Percentiles rank a stretch among this genome's conserved stretches.
These are phyloP conservation scores for Anoplolepis gracilipes DNA, from an alignment of 1,140 invertebrate species.

Conservation along the genomic window DNA sequence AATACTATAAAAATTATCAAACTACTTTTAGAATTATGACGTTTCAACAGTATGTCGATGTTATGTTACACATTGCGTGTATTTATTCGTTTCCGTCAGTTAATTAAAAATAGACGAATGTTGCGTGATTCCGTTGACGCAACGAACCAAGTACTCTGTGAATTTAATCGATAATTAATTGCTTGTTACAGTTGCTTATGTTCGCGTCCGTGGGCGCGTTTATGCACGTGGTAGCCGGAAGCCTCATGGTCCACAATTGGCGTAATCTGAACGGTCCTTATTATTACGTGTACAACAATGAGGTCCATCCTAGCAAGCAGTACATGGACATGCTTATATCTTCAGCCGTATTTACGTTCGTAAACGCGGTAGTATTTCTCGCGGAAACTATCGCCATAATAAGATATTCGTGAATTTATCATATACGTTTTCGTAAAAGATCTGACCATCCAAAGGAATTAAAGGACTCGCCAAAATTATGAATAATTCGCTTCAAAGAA, in stretches of 20 bases:
- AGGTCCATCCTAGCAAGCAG: slow-evolving; percentile 86
- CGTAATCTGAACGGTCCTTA: slow-evolving; percentile 79
- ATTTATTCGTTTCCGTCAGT: background rate
- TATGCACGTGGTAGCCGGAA: slow-evolving; percentile 88
- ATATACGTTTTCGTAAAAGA: background rate
- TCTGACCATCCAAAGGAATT: background rate
- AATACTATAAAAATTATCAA: too few species aligned
- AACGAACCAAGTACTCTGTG: background rate
- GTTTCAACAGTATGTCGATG: too few species aligned
- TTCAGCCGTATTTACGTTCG: slow-evolving; percentile 86
- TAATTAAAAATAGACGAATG: slow-evolving; percentile 3
- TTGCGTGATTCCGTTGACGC: slow-evolving; percentile 17
- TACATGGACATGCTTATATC: slow-evolving; percentile 88
- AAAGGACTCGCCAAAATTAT: slow-evolving; percentile 20
- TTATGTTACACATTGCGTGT: background rate
- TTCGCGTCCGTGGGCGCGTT: slow-evolving; percentile 88
- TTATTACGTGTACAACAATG: slow-evolving; percentile 83
- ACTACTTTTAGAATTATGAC: too few species aligned
- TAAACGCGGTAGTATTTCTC: slow-evolving; percentile 86
- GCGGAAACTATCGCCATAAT: slow-evolving; percentile 86
- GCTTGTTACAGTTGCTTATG: slow-evolving; percentile 85
- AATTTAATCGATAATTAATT: slow-evolving; percentile 18
- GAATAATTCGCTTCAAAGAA: background rate
- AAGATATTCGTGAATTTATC: slow-evolving; percentile 74
- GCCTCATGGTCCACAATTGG: slow-evolving; percentile 88